phyloP scores from a whole-genome alignment of 2,888 invertebrate species.

The Spatulosminthurus flaviceps region DNA sequence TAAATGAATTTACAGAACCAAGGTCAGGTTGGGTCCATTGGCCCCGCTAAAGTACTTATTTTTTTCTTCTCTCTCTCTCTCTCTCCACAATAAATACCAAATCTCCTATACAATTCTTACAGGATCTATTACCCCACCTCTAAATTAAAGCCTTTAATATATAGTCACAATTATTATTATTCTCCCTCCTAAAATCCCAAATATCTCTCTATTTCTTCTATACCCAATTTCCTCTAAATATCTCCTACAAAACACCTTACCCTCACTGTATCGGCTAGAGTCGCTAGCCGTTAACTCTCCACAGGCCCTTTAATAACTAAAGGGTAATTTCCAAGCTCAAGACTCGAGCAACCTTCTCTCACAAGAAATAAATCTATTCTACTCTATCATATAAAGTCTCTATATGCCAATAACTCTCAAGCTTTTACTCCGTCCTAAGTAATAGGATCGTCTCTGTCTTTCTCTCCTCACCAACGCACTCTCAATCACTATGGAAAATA shows the following conservation, averaged over 20 bases:
- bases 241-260: too few species aligned
- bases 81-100: too few species aligned
- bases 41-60: slow-evolving; percentile 22
- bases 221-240: too few species aligned
- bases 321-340: too few species aligned
- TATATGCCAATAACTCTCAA: neutral
- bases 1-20: slow-evolving; percentile 31
- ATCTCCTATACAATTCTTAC: too few species aligned
- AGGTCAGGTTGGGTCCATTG: slow-evolving; percentile 41
- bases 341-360: too few species aligned
- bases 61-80: too few species aligned
- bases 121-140: slow-evolving; percentile 5
- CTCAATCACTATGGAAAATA: slow-evolving; percentile 8
- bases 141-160: neutral
- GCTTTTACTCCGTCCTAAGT: neutral
- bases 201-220: neutral
- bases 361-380: too few species aligned
- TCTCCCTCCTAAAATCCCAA: neutral
- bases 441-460: neutral
- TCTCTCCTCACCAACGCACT: neutral
- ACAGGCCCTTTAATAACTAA: too few species aligned
- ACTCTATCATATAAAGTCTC: too few species aligned
- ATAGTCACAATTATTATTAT: neutral
- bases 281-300: too few species aligned
- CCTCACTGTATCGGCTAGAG: too few species aligned